Conservation (phyloP, 2,113 vertebrate genomes). For the Indicator indicator region DNA sequence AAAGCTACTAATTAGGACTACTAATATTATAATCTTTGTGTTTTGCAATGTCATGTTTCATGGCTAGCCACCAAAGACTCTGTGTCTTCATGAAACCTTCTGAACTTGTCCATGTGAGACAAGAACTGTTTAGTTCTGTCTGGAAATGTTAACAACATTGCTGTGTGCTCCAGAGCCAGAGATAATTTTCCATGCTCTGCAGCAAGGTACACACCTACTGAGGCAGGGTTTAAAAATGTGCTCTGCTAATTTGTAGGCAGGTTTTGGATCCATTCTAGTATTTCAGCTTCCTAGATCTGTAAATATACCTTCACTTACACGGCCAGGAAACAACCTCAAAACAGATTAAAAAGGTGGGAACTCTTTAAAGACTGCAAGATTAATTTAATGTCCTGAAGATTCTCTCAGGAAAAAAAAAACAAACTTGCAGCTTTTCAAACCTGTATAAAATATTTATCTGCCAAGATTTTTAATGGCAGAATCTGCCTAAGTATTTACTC, state of each 20-base stretch:
- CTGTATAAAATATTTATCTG: constrained; percentile 58
- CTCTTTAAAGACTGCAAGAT: constrained; percentile 36
- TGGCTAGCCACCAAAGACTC: neutral
- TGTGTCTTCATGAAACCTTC: neutral
- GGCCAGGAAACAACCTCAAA: constrained; percentile 7
- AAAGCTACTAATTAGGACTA: neutral
- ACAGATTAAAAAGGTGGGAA: constrained; percentile 32
- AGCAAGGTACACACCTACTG: neutral
- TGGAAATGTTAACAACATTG: neutral
- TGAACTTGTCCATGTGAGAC: constrained; percentile 6
- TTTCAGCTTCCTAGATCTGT: neutral
- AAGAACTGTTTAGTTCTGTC: constrained; percentile 8
- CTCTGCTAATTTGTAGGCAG: neutral
- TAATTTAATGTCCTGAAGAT: constrained; percentile 46
- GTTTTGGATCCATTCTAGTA: neutral
- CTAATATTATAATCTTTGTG: neutral
- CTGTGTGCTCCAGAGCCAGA: neutral
- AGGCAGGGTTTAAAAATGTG: constrained; percentile 2
- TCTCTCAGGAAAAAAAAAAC: neutral
- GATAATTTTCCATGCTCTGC: neutral
- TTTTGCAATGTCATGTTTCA: neutral
- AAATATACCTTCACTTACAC: constrained; percentile 5
- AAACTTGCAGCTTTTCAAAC: neutral
- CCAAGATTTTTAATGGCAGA: constrained; percentile 54
- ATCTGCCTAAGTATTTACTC: constrained; percentile 47